phyloP scores from a whole-genome alignment of 2,888 invertebrate species.

The Teleogryllus oceanicus region DNA sequence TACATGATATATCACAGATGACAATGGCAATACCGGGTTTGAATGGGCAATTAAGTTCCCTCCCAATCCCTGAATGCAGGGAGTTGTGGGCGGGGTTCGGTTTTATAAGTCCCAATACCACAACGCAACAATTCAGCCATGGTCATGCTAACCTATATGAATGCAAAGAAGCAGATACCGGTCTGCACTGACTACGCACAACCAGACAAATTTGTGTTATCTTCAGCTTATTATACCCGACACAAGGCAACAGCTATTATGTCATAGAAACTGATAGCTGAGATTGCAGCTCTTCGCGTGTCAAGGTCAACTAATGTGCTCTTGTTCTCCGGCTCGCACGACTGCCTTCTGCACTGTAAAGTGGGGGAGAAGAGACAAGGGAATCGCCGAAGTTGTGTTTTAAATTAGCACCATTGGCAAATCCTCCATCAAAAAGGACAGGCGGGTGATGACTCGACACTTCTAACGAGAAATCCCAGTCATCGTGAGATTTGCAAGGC shows the following conservation, averaged over 20 bases:
- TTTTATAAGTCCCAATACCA: not conserved
- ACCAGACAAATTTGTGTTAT: not conserved
- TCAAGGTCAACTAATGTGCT: not conserved
- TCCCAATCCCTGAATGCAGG: not conserved
- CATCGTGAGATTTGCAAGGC: too few relatives aligned
- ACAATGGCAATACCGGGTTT: not conserved
- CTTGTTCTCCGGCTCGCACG: too few relatives aligned
- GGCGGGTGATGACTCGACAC: too few relatives aligned
- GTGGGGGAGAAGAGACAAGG: too few relatives aligned
- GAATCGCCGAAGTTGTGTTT: too few relatives aligned
- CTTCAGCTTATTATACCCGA: not conserved
- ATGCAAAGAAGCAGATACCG: not conserved
- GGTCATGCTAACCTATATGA: not conserved
- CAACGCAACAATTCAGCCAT: not conserved
- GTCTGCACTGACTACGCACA: not conserved
- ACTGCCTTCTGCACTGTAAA: too few relatives aligned
- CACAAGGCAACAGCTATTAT: not conserved
- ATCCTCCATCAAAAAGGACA: too few relatives aligned
- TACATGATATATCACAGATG: not conserved
- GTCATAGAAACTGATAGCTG: not conserved
- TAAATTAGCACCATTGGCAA: too few relatives aligned
- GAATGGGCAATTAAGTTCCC: slow-evolving; percentile 5
- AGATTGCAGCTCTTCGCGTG: not conserved
- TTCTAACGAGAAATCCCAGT: too few relatives aligned
- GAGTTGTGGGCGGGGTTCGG: not conserved